phyloP scores from a whole-genome alignment of 2,888 invertebrate species.

The Melanostoma scalare region DNA sequence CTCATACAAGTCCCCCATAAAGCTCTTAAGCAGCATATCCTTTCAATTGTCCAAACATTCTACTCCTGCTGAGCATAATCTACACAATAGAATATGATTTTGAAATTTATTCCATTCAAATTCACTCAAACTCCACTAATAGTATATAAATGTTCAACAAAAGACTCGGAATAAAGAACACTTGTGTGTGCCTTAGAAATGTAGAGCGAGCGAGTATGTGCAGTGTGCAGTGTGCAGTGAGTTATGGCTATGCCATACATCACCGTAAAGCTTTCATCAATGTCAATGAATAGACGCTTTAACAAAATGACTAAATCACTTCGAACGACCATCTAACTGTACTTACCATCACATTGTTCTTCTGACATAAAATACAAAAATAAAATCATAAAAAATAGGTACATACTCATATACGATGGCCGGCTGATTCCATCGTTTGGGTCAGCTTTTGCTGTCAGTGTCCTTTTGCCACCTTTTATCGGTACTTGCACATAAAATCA shows the following conservation, averaged over 20 bases:
- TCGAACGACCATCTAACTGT: constrained; percentile 33
- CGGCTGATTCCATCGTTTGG: neutral
- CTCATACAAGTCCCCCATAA: neutral
- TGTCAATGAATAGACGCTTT: constrained; percentile 37
- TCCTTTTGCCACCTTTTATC: constrained; percentile 39
- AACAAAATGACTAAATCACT: constrained; percentile 30
- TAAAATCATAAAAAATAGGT: neutral
- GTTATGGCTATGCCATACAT: neutral
- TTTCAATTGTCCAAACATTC: constrained; percentile 11
- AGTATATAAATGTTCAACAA: constrained; percentile 36
- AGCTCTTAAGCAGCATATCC: constrained; percentile 17
- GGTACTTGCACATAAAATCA: constrained; percentile 35
- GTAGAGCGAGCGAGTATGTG: neutral
- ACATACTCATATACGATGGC: constrained; percentile 1
- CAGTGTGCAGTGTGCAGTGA: neutral
- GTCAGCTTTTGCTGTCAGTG: constrained; percentile 20
- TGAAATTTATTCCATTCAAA: constrained; percentile 52
- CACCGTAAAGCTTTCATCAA: constrained; percentile 29
- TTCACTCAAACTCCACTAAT: constrained; percentile 24
- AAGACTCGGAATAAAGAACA: constrained; percentile 18
- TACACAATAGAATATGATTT: constrained; percentile 34
- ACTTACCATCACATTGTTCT: constrained; percentile 39
- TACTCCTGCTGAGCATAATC: constrained; percentile 4
- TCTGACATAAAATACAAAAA: constrained; percentile 4
- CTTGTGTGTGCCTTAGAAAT: constrained; percentile 14